Base-by-base conservation (phyloP, 2,888 invertebrate species). In the Lasioglossum morio region DNA sequence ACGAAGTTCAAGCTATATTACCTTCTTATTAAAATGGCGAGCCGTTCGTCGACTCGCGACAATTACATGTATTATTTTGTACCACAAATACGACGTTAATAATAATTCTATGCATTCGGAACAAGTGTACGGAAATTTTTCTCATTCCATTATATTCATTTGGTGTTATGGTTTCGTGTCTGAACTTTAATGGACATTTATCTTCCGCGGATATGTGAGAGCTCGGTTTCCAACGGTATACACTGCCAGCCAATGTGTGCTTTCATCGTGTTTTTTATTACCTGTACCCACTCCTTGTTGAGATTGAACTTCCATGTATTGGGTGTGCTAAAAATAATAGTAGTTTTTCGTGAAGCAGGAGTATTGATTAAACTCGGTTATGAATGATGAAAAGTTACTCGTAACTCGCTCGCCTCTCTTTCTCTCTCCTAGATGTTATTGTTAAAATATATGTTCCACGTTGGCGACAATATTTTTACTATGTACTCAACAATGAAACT, bases 241-340 rank as follows among this genome's bases (percentile, higher is more conserved):
- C 69, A 37, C 66, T 10, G 34, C 27, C 66, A 48, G 12, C 43
- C 57, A 27, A 30, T 34, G 27, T 34, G 30, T 43, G 16, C 73
- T 82, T 79, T 74, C 57, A 74, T 79, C 73, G 53, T 69, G 69
- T 79, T 82, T 79, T 82, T 79, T 79, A 73, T 82, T 82, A 16
- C 57, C 4, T 8, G 43, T 40, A 43, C 37, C 43, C 69, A 46
- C 69, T 48, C 73, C 79, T 46, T 69, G 53, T 34, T 34, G 53
- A 82, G 79, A 82, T 82, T 82, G 82, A 69, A 69, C 73, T 69
- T 73, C 53, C 69, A 27, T 70, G 30, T 46, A 82, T 53, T 16
- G 43, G 43, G 73, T 57, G 70, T 37, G 30, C 46, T 5, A 60
- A 34, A 74, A 70, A 53, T 72, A 46, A 46, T 48, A 16, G 27